Base-by-base conservation (phyloP, 2,888 invertebrate species). In the Dolichomitus sp. region DNA sequence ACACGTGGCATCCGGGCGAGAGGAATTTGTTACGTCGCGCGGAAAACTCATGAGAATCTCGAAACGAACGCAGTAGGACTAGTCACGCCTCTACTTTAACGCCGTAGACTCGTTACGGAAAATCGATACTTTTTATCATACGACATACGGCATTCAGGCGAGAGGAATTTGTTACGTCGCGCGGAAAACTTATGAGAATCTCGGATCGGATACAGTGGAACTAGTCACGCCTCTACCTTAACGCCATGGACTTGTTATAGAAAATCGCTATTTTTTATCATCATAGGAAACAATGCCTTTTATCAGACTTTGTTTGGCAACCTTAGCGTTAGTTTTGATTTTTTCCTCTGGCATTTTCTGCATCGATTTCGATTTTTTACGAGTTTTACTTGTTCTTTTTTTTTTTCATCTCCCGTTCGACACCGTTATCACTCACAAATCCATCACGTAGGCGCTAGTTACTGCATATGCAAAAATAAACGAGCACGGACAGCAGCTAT, bases 21-120 rank as follows among this genome's bases (percentile, higher is more conserved):
- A 70, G 80, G 84, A 85, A 85, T 85, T 79, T 84, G 84, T 83
- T 85, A 85, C 78, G 80, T 85, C 84, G 80, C 78, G 83, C 80
- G 83, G 85, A 86, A 86, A 84, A 84, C 84, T 80, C 85, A 85
- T 86, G 76, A 84, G 81, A 85, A 84, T 84, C 73, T 76, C 80
- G 75, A 42, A 73, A 73, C 76, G 70, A 70, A 80, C 74, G 70
- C 37, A 17, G 17, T 9, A 33, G 6, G n/a, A 17, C 59, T 5
- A 33, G 33, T 6, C 30, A 37, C 61, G 61, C n/a, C 9, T 11
- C 9, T 17, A 12, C 52, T 1, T 14, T 19, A 23, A 17, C 19
- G 14, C 27, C 27, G 27, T 23, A 4, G 27, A 5, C 52, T 23
- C 54, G 52, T 52, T 52, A 54, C n/a, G 19, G 52, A 52, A 54